Evolutionary conservation across 2,113 vertebrate genomes (phyloP).

Genomic region (Genyomyrus donnyi): DNA sequence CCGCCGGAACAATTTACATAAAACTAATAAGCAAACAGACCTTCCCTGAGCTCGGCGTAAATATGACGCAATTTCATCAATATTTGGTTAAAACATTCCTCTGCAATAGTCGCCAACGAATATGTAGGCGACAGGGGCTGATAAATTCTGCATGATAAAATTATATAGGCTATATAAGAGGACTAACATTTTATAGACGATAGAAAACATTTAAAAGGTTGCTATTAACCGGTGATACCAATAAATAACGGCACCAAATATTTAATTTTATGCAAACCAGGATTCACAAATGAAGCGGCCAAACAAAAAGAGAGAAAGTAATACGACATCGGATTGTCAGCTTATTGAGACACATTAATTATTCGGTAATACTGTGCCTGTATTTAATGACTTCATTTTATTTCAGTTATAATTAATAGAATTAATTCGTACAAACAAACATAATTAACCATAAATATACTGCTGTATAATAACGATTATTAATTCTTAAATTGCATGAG

Average conservation of each 20-base stretch:
- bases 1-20: neutral
- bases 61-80: neutral
- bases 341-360: neutral
- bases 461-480: neutral
- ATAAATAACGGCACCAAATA: neutral
- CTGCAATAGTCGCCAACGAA: neutral
- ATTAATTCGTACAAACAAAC: neutral
- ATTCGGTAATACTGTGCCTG: neutral
- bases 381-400: neutral
- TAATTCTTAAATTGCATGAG: neutral
- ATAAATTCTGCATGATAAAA: neutral
- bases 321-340: neutral
- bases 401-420: neutral
- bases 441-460: neutral
- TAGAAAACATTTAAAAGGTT: neutral
- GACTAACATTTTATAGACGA: neutral
- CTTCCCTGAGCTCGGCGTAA: neutral
- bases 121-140: neutral
- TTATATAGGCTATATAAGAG: neutral
- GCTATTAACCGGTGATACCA: neutral
- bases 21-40: neutral
- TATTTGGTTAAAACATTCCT: neutral
- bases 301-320: neutral
- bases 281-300: neutral
- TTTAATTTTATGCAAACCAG: neutral